A percentile compares a stretch with the other conserved stretches of the same genome.
These are phyloP conservation scores for Temnothorax ravouxi DNA, from an alignment of 2,888 invertebrate genomes.

Conservation along the genomic window DNA sequence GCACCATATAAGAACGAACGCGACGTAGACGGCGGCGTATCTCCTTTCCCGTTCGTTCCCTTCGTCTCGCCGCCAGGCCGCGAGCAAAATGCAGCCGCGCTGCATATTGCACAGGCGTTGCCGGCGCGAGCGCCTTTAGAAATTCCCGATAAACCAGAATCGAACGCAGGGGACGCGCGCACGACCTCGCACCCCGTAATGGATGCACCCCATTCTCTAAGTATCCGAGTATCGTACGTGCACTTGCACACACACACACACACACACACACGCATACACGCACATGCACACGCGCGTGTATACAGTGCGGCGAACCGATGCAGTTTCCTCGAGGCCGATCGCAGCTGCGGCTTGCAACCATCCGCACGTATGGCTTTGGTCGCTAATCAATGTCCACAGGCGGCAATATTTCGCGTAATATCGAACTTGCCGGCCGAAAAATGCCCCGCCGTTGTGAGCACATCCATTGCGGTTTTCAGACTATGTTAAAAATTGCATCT, in stretches of 20 bases:
- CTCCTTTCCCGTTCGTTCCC: slow-evolving; percentile 41
- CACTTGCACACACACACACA: slow-evolving; percentile 25
- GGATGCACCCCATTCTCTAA: slow-evolving; percentile 63
- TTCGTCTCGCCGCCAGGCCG: slow-evolving; percentile 38
- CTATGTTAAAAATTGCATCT: slow-evolving; percentile 4
- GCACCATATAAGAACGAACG: background rate
- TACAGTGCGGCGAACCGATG: slow-evolving; percentile 35
- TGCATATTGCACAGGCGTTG: slow-evolving; percentile 10
- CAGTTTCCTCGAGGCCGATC: slow-evolving; percentile 55
- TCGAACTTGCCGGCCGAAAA: slow-evolving; percentile 54
- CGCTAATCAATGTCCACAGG: slow-evolving; percentile 65
- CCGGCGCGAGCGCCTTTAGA: slow-evolving; percentile 60
- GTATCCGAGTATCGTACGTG: slow-evolving; percentile 57
- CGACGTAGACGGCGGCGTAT: slow-evolving; percentile 30
- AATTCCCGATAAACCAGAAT: slow-evolving; percentile 74
- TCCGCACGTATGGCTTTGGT: slow-evolving; percentile 41
- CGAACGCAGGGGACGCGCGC: slow-evolving; percentile 64
- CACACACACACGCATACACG: slow-evolving; percentile 7
- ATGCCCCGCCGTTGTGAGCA: background rate
- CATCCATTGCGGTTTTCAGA: background rate
- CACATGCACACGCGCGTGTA: slow-evolving; percentile 14
- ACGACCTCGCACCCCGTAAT: slow-evolving; percentile 60
- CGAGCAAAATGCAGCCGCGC: slow-evolving; percentile 55
- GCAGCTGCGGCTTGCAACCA: slow-evolving; percentile 56
- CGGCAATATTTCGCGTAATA: slow-evolving; percentile 69